A percentile compares a stretch with the other conserved stretches of the same genome.
Evolutionary conservation across 2,797 vertebrate genomes (phyloP).

Genomic region (Megaceryle alcyon): DNA sequence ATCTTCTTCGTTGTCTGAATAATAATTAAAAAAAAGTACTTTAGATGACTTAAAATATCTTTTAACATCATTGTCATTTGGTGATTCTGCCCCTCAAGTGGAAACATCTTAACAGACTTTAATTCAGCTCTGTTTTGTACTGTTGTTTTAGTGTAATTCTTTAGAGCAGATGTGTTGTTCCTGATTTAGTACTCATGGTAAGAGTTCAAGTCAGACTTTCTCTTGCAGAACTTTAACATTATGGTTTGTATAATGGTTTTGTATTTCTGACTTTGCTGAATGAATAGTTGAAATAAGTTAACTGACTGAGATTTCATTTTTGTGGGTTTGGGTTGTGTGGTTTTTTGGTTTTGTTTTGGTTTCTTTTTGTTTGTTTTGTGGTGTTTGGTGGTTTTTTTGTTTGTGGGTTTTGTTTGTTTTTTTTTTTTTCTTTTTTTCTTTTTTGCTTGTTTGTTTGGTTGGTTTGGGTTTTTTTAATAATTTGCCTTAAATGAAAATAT

Average conservation of each 20-base stretch:
- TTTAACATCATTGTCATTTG: not conserved
- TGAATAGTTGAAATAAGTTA: not conserved
- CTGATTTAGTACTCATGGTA: accelerated
- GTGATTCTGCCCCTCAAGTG: not conserved
- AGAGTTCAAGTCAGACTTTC: not conserved
- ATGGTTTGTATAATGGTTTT: not conserved
- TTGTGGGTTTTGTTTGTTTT: no score
- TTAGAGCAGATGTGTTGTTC: not conserved
- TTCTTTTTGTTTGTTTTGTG: no score
- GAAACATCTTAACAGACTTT: not conserved
- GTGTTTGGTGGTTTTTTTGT: no score
- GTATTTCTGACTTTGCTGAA: not conserved
- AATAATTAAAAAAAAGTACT: not conserved
- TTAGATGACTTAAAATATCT: not conserved
- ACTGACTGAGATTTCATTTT: not conserved
- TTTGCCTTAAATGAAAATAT: not conserved
- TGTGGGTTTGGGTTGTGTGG: no score
- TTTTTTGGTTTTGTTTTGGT: no score
- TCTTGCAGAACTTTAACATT: not conserved
- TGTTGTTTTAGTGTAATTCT: not conserved
- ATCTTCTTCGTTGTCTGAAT: not conserved
- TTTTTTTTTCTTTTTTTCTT: no score
- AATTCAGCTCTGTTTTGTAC: not conserved
- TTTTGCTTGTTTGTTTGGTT: no score
- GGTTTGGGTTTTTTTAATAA: no score